A percentile compares a stretch with the other conserved stretches of the same genome.
phyloP scores from a whole-genome alignment of 2,888 invertebrate species.

The Arctia plantaginis region DNA sequence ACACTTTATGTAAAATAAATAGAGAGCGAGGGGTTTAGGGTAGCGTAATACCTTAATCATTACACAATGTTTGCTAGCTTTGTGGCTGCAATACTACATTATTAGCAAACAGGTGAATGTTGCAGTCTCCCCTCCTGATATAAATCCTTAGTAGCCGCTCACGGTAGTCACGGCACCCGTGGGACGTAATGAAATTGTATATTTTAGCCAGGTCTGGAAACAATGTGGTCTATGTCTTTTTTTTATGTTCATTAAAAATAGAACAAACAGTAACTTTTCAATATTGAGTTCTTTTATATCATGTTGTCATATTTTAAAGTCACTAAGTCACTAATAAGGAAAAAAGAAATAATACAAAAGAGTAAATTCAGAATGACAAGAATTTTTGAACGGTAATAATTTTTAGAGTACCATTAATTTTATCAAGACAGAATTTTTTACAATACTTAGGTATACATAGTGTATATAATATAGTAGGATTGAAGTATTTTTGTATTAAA shows the following conservation, averaged over 20 bases:
- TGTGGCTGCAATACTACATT: constrained; percentile 23
- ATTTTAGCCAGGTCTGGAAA: constrained; percentile 6
- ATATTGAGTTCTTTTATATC: background rate
- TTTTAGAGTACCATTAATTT: background rate
- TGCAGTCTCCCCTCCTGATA: constrained; percentile 22
- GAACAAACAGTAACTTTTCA: background rate
- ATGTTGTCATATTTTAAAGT: background rate
- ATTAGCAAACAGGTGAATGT: constrained; percentile 25
- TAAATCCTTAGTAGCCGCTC: constrained; percentile 22
- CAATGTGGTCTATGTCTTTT: background rate
- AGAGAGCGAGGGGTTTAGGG: constrained; percentile 16
- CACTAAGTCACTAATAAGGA: background rate
- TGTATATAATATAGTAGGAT: too few relatives aligned
- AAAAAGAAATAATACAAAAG: background rate
- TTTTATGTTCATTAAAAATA: constrained; percentile 1
- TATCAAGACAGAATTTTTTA: background rate
- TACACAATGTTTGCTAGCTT: constrained; percentile 22
- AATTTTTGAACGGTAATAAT: background rate
- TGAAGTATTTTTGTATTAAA: too few relatives aligned
- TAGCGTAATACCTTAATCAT: constrained; percentile 23
- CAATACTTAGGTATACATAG: too few relatives aligned
- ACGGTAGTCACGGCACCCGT: constrained; percentile 20
- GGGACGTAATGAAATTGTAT: constrained; percentile 24
- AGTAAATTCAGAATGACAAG: background rate
- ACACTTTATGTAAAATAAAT: background rate